A percentile compares a stretch with the other conserved stretches of the same genome.
Evolutionary conservation across 2,797 vertebrate species (phyloP).

Genomic region (Anas flavirostris): DNA sequence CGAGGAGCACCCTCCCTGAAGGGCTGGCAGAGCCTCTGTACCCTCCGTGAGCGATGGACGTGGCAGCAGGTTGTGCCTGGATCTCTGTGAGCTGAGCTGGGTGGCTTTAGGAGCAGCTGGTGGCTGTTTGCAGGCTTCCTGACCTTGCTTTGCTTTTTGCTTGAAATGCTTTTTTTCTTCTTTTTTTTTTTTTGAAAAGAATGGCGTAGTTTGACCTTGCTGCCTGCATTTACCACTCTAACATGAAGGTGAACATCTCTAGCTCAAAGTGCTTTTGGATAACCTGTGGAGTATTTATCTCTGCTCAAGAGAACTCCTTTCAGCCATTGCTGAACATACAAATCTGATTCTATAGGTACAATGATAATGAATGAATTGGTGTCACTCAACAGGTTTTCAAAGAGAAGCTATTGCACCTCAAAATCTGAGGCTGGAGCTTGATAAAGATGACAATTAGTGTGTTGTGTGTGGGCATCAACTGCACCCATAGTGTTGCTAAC

Average conservation of each 20-base stretch:
- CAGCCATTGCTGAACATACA: not conserved
- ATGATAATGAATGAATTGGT: not conserved
- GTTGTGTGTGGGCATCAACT: not conserved
- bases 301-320: not conserved
- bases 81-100: not conserved
- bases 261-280: not conserved
- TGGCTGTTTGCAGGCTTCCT: not conserved
- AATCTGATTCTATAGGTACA: not conserved
- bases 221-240: not conserved
- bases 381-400: accelerated
- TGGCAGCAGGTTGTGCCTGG: not conserved
- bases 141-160: not conserved
- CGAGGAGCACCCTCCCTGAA: not conserved
- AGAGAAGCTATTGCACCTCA: not conserved
- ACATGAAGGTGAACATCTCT: not conserved
- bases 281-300: not conserved
- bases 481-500: not conserved
- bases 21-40: not conserved
- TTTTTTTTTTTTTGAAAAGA: no score
- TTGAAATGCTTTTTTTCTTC: not conserved
- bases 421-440: not conserved
- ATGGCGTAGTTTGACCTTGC: not conserved
- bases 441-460: not conserved
- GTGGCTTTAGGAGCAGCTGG: not conserved
- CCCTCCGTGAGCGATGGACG: accelerated